A percentile compares a stretch with the other conserved stretches of the same genome.
These are phyloP conservation scores for Tenodera sinensis DNA, from an alignment of 2,888 invertebrate genomes.

Conservation along the genomic window DNA sequence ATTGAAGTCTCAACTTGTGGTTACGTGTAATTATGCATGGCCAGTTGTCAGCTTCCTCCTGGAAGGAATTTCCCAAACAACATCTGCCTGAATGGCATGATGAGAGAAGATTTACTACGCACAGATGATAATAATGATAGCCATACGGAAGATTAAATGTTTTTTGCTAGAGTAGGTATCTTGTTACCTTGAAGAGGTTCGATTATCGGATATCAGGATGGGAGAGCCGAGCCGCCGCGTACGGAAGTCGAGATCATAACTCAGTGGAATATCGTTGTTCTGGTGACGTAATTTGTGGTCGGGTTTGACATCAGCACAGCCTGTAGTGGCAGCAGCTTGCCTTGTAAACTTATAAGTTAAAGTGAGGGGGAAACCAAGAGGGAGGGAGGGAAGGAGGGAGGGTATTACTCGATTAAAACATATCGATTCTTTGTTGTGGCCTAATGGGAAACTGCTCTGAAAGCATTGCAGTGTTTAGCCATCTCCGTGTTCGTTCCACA, in stretches of 20 bases:
- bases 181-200: background rate
- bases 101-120: too few relatives aligned
- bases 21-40: too few relatives aligned
- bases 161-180: background rate
- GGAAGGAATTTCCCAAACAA: too few relatives aligned
- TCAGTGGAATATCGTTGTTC: background rate
- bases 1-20: too few relatives aligned
- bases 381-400: too few relatives aligned
- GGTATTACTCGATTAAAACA: background rate
- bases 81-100: too few relatives aligned
- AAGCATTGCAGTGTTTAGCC: background rate
- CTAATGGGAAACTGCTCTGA: background rate
- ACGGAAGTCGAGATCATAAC: background rate
- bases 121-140: background rate
- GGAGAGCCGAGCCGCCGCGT: background rate
- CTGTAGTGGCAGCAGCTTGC: background rate
- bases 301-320: background rate
- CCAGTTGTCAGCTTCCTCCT: too few relatives aligned
- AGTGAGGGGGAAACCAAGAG: background rate
- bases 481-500: background rate
- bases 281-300: constrained; percentile 1
- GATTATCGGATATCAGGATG: background rate
- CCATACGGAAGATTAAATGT: background rate
- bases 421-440: background rate
- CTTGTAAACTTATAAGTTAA: background rate